These are phyloP conservation scores for Holcopasites calliopsidis DNA, from an alignment of 1,140 invertebrate species.

Conservation along the genomic window DNA sequence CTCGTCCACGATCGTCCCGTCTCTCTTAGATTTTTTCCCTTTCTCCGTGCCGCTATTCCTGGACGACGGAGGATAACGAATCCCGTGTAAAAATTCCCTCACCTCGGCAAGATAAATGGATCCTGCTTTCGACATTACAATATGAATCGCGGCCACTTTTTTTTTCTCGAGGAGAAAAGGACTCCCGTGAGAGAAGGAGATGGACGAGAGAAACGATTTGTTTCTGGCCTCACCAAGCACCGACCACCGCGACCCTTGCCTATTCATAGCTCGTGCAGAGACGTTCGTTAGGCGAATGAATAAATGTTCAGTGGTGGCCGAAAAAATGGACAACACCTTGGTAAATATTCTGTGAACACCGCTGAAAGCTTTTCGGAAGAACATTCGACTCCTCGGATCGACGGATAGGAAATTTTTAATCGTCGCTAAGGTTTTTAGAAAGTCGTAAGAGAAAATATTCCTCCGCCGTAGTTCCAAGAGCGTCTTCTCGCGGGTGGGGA, in stretches of 20 bases:
- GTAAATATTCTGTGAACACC: neutral
- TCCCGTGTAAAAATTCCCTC: slow-evolving; percentile 46
- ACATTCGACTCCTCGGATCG: no score
- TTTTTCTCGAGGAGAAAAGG: neutral
- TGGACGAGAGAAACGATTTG: slow-evolving; percentile 11
- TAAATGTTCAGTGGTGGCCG: slow-evolving; percentile 37
- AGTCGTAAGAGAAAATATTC: no score
- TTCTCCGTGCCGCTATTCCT: slow-evolving; percentile 4
- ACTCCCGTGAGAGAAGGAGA: neutral
- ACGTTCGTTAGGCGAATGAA: slow-evolving; percentile 43
- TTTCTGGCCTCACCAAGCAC: slow-evolving; percentile 47
- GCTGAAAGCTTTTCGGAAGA: neutral
- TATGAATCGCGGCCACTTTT: slow-evolving; percentile 60
- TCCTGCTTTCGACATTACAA: slow-evolving; percentile 60
- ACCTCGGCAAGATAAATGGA: slow-evolving; percentile 53
- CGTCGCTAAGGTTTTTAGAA: no score
- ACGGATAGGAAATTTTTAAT: neutral
- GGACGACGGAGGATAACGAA: slow-evolving; percentile 48
- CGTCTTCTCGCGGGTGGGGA: no score
- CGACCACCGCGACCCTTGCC: slow-evolving; percentile 25
- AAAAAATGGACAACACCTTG: neutral
- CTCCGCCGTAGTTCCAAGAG: no score
- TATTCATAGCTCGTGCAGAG: slow-evolving; percentile 51
- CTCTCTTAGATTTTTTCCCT: neutral
- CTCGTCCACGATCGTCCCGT: neutral